These are phyloP conservation scores for Drosophila peninsularis DNA, from an alignment of 2,888 invertebrate genomes.

Conservation along the genomic window DNA sequence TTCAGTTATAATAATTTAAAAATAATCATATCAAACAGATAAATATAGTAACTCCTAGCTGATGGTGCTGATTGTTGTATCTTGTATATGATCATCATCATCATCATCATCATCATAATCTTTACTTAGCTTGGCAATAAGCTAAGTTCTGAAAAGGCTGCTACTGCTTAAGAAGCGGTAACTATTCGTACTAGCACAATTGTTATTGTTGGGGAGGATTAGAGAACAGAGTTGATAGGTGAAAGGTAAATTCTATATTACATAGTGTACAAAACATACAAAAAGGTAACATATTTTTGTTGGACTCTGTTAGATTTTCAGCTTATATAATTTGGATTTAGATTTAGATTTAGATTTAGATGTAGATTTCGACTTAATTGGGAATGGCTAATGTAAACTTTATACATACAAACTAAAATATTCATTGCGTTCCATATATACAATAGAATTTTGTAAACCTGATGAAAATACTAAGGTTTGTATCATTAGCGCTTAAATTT, in stretches of 20 bases:
- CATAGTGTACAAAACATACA: slow-evolving; percentile 19
- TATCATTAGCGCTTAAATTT: slow-evolving; percentile 64
- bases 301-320: slow-evolving; percentile 2
- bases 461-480: slow-evolving; percentile 57
- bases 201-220: not conserved
- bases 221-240: not conserved
- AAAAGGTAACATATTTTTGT: not conserved
- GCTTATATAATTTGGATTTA: slow-evolving; percentile 7
- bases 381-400: slow-evolving; percentile 68
- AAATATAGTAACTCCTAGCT: slow-evolving; percentile 62
- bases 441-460: slow-evolving; percentile 53
- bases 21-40: slow-evolving; percentile 78
- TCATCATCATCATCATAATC: slow-evolving; percentile 8
- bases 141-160: slow-evolving; percentile 41
- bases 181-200: slow-evolving; percentile 37
- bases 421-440: slow-evolving; percentile 70
- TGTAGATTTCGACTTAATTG: slow-evolving; percentile 31
- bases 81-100: not conserved
- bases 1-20: slow-evolving; percentile 65
- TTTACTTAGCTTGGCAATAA: slow-evolving; percentile 17
- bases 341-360: not conserved
- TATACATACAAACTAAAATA: slow-evolving; percentile 67
- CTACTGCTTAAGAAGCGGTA: slow-evolving; percentile 36
- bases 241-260: slow-evolving; percentile 29
- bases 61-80: slow-evolving; percentile 21